These are phyloP conservation scores for Meandrina meandrites DNA, from an alignment of 92 coral and sea anemone species.

Conservation along the genomic window DNA sequence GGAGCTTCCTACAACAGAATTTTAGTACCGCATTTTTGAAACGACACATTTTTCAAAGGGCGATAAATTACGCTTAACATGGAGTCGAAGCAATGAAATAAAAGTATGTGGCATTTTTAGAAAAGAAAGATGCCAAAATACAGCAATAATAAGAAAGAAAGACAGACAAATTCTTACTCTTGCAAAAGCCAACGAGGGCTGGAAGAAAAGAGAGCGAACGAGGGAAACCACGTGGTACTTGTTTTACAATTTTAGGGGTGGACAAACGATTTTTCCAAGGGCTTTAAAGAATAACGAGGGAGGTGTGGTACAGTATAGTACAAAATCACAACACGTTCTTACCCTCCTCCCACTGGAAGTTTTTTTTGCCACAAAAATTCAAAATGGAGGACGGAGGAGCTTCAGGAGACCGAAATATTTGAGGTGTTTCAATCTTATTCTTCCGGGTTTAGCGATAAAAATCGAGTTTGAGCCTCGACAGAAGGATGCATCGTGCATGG, in stretches of 20 bases:
- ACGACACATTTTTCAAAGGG: background rate
- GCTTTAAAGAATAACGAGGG: conserved; percentile 11
- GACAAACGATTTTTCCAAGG: conserved; percentile 28
- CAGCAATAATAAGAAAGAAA: background rate
- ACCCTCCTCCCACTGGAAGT: background rate
- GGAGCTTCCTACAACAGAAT: background rate
- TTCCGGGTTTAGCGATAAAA: background rate
- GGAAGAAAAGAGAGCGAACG: conserved; percentile 81
- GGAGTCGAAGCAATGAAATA: background rate
- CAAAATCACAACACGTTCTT: background rate
- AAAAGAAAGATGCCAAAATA: background rate
- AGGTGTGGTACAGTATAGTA: conserved; percentile 12
- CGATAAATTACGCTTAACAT: background rate
- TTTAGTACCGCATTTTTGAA: background rate
- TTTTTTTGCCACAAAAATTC: background rate
- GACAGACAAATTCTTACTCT: conserved; percentile 60
- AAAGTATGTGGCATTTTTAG: conserved; percentile 34
- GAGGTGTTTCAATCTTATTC: background rate
- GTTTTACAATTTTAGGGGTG: conserved; percentile 60
- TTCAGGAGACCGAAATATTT: background rate
- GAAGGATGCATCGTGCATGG: conserved; percentile 8
- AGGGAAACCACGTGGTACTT: conserved; percentile 76
- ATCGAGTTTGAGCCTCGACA: background rate
- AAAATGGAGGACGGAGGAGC: conserved; percentile 31
- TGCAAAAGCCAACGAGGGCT: conserved; percentile 99